phyloP scores from a whole-genome alignment of 2,888 invertebrate species.

The Protophormia terraenovae region DNA sequence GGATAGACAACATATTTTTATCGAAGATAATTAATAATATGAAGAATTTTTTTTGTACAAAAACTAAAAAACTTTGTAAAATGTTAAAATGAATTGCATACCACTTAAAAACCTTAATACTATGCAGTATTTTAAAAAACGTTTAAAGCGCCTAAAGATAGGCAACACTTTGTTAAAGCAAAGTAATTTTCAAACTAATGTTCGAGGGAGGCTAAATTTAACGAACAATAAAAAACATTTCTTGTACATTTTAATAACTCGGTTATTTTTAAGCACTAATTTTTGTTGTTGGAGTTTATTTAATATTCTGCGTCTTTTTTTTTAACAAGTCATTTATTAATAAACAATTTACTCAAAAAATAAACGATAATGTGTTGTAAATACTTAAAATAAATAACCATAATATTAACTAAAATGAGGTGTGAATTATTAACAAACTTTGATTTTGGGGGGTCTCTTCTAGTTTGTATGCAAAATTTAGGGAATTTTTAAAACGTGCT shows the following conservation, averaged over 20 bases:
- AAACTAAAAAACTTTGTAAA: no score
- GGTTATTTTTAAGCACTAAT: neutral
- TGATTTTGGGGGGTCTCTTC: conserved; percentile 31
- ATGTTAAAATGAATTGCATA: no score
- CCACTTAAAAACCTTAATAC: no score
- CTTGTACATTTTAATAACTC: neutral
- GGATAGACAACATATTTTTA: no score
- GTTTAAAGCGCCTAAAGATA: no score
- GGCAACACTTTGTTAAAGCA: no score
- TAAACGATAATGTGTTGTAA: conserved; percentile 33
- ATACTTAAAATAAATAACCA: conserved; percentile 58
- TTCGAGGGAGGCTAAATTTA: no score
- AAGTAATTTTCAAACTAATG: no score
- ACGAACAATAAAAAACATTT: no score
- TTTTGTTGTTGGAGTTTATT: neutral
- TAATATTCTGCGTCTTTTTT: conserved; percentile 24
- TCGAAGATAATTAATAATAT: no score
- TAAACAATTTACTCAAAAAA: conserved; percentile 21
- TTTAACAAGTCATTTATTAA: conserved; percentile 28
- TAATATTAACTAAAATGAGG: conserved; percentile 18
- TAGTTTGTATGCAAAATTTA: neutral
- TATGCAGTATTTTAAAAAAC: no score
- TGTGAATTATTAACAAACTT: conserved; percentile 46
- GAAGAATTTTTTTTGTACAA: no score
- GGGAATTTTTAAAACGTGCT: conserved; percentile 37